These are phyloP conservation scores for Standfussiana lucernea DNA, from an alignment of 2,888 invertebrate species.

Conservation along the genomic window DNA sequence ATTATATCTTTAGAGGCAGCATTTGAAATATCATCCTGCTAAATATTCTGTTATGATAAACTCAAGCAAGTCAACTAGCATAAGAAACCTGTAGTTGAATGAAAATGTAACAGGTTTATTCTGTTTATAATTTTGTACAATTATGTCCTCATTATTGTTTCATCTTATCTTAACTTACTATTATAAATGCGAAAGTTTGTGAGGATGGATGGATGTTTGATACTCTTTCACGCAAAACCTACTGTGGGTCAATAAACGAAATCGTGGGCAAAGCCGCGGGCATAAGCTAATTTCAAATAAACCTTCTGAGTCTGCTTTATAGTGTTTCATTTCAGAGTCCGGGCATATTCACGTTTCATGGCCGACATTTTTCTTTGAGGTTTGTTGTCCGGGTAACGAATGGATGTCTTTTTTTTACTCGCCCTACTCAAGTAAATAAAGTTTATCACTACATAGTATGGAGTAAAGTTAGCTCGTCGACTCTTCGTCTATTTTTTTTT, in stretches of 20 bases:
- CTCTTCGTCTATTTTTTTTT: not conserved
- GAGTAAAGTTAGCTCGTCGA: not conserved
- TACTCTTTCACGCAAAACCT: no score
- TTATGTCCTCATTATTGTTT: no score
- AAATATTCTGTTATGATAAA: not conserved
- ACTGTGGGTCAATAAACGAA: no score
- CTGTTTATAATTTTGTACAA: not conserved
- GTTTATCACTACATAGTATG: slow-evolving; percentile 35
- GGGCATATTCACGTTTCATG: slow-evolving; percentile 49
- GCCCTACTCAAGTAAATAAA: slow-evolving; percentile 43
- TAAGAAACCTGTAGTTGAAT: not conserved
- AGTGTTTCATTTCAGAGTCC: slow-evolving; percentile 20
- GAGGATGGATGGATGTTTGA: no score
- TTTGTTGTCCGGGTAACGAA: slow-evolving; percentile 59
- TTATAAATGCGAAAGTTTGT: no score
- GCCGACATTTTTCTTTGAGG: slow-evolving; percentile 62
- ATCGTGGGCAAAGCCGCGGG: no score
- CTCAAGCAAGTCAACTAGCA: not conserved
- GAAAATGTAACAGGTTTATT: not conserved
- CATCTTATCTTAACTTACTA: no score
- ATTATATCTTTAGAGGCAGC: not conserved
- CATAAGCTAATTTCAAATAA: no score
- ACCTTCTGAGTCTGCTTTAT: slow-evolving; percentile 27
- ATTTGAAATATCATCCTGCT: not conserved
- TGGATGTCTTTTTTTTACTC: slow-evolving; percentile 56